Conservation (phyloP, 2,113 vertebrate species). For the Pterophyllum scalare region DNA sequence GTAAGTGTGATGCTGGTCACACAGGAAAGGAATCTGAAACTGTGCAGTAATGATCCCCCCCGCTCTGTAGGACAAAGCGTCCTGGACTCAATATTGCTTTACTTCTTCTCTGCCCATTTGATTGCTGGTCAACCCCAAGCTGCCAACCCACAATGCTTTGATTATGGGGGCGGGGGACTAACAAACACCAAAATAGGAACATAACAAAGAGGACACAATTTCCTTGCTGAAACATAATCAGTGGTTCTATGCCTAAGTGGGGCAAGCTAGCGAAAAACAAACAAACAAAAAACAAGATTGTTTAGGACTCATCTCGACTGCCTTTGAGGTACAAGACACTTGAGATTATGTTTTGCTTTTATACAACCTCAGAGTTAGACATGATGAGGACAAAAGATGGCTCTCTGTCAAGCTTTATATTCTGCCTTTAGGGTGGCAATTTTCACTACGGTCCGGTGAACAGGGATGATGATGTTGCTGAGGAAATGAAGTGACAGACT, state of each 20-base stretch:
- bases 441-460: slow-evolving; percentile 16
- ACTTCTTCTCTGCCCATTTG: neutral
- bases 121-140: neutral
- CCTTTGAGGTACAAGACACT: neutral
- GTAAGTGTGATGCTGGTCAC: too few relatives aligned
- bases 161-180: neutral
- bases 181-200: too few relatives aligned
- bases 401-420: neutral
- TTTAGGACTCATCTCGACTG: neutral
- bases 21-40: neutral
- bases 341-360: neutral
- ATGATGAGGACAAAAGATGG: neutral
- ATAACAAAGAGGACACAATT: too few relatives aligned
- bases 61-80: neutral
- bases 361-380: neutral
- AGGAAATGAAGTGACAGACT: slow-evolving; percentile 53
- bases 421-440: slow-evolving; percentile 13
- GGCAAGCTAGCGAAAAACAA: neutral
- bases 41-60: neutral
- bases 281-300: neutral
- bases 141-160: neutral
- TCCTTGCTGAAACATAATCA: too few relatives aligned
- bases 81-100: neutral
- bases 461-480: slow-evolving; percentile 28
- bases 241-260: too few relatives aligned